Evolutionary conservation across 1,140 invertebrate species (phyloP).

Genomic region (Aporrectodea caliginosa): DNA sequence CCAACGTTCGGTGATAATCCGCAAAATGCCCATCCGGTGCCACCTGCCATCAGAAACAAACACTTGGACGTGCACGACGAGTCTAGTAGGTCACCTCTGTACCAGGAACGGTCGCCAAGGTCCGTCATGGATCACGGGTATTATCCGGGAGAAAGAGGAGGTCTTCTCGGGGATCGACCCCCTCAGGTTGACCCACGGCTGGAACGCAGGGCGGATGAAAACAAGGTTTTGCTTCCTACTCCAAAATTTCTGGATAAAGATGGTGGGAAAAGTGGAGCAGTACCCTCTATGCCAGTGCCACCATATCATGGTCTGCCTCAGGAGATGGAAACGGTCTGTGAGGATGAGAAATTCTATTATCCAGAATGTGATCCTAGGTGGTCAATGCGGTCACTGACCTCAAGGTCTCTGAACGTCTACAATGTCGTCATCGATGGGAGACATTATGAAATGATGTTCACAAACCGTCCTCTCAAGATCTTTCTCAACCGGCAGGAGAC

Average conservation of each 20-base stretch:
- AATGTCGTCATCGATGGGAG: conserved; percentile 49
- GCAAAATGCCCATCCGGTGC: neutral
- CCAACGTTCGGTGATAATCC: conserved; percentile 7
- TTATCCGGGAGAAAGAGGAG: neutral
- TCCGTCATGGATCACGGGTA: neutral
- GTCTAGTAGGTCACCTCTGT: neutral
- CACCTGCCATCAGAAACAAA: neutral
- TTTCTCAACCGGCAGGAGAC: conserved; percentile 30
- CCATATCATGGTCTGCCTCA: too few relatives aligned
- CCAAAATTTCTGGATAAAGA: neutral
- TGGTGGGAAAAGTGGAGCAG: too few relatives aligned
- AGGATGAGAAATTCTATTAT: conserved; percentile 34
- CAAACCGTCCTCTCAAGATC: conserved; percentile 39
- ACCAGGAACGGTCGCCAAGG: neutral
- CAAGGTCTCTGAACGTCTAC: neutral
- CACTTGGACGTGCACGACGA: neutral
- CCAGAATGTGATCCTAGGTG: conserved; percentile 25
- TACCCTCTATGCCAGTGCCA: too few relatives aligned
- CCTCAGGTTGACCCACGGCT: neutral
- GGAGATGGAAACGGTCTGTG: conserved; percentile 28
- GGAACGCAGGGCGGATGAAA: neutral
- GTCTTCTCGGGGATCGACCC: neutral
- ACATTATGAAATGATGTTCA: conserved; percentile 43
- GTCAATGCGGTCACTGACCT: conserved; percentile 11
- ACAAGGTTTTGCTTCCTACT: neutral